Conservation (phyloP, 2,888 invertebrate species). For the Hydraecia micacea region DNA sequence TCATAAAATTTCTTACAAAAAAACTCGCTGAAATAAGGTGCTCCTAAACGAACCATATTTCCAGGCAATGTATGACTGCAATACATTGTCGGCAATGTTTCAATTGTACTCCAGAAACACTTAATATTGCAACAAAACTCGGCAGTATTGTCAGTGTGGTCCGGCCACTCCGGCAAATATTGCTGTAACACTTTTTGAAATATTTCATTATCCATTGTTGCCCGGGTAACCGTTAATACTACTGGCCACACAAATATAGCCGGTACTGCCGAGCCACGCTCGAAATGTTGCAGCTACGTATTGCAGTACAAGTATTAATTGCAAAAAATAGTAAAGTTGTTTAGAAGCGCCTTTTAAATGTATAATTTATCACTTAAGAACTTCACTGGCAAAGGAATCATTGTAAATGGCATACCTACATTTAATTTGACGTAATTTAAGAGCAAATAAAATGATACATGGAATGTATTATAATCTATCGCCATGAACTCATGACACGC, state of each 20-base stretch:
- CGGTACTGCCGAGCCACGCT: background rate
- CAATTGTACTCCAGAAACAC: background rate
- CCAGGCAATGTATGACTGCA: background rate
- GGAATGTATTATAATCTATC: conserved; percentile 54
- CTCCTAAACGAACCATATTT: background rate
- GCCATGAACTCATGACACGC: conserved; percentile 6
- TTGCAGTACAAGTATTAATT: background rate
- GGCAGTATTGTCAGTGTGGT: background rate
- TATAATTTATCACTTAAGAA: background rate
- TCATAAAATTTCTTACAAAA: no score
- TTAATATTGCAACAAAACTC: background rate
- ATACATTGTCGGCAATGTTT: background rate
- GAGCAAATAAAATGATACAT: conserved; percentile 17
- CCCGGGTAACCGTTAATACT: background rate
- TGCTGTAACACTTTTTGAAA: background rate
- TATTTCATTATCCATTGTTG: background rate
- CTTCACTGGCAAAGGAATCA: background rate
- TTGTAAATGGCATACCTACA: background rate
- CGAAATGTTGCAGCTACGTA: background rate
- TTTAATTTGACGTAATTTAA: background rate
- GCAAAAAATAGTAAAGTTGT: background rate
- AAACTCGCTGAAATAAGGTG: background rate
- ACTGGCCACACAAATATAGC: background rate
- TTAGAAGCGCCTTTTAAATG: background rate
- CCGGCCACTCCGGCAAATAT: background rate